phyloP scores from a whole-genome alignment of 2,113 vertebrate species.

The Miniopterus natalensis region DNA sequence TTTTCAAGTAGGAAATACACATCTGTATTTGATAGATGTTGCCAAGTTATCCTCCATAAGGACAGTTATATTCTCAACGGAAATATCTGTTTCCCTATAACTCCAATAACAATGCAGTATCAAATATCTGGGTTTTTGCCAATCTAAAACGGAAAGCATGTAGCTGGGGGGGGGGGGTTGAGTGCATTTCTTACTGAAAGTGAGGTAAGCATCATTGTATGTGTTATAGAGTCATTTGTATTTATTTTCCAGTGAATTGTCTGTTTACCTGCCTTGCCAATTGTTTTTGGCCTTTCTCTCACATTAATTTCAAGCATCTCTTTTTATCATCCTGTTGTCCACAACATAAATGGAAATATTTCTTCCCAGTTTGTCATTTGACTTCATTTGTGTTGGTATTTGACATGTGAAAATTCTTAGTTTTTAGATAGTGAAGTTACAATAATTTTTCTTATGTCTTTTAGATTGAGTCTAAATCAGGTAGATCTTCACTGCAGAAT shows the following conservation, averaged over 20 bases:
- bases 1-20: not conserved
- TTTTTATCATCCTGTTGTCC: not conserved
- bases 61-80: not conserved
- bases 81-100: not conserved
- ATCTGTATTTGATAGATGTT: not conserved
- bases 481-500: not conserved
- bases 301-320: constrained; percentile 3
- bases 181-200: not conserved
- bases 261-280: not conserved
- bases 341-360: not conserved
- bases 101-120: constrained; percentile 12
- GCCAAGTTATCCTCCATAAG: not conserved
- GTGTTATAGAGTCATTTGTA: not conserved
- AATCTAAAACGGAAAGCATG: not conserved
- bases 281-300: not conserved
- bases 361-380: not conserved
- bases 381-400: not conserved
- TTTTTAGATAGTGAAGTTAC: not conserved
- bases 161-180: not conserved
- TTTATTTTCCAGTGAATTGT: not conserved
- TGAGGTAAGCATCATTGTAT: not conserved
- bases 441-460: constrained; percentile 32
- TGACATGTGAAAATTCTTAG: not conserved
- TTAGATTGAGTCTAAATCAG: not conserved
- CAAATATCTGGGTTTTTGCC: constrained; percentile 3